Evolutionary conservation across 2,797 vertebrate species (phyloP).

Genomic region (Amniataba percoides): DNA sequence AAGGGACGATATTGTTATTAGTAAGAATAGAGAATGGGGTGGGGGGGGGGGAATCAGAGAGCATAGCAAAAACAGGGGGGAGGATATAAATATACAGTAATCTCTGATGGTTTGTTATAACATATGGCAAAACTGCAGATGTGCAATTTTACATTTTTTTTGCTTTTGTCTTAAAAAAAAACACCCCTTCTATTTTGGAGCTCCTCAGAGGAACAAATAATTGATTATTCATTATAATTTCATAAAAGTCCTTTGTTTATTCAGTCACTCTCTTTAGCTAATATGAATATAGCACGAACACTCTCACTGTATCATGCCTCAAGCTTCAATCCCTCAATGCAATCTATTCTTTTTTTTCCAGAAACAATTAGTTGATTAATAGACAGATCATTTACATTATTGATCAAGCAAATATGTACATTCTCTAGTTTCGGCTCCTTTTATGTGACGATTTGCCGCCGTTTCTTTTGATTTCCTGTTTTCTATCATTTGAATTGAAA

Average conservation of each 20-base stretch:
- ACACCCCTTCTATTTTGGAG: conserved; percentile 46
- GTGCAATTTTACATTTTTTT: conserved; percentile 45
- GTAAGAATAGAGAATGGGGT: conserved; percentile 6
- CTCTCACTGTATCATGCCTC: not conserved
- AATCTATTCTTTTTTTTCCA: not conserved
- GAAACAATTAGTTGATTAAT: not conserved
- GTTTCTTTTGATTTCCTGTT: not conserved
- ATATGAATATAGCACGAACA: conserved; percentile 5
- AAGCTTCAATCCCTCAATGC: not conserved
- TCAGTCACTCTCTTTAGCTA: conserved; percentile 16
- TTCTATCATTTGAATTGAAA: not conserved
- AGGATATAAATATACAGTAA: conserved; percentile 48
- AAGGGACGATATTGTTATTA: conserved; percentile 36
- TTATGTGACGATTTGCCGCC: not conserved
- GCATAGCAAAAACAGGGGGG: conserved; percentile 37
- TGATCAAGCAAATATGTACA: not conserved
- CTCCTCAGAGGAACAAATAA: conserved; percentile 54
- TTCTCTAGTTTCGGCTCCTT: not conserved
- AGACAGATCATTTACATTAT: not conserved
- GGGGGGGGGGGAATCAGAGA: conserved; percentile 13
- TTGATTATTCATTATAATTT: conserved; percentile 59
- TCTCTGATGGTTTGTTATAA: conserved; percentile 62
- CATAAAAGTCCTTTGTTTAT: conserved; percentile 14
- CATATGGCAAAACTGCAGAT: conserved; percentile 54
- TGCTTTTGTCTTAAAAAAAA: conserved; percentile 61